Percentiles rank a stretch among this genome's conserved stretches.
These are phyloP conservation scores for Struthio camelus DNA, from an alignment of 2,113 vertebrate genomes.

Conservation along the genomic window DNA sequence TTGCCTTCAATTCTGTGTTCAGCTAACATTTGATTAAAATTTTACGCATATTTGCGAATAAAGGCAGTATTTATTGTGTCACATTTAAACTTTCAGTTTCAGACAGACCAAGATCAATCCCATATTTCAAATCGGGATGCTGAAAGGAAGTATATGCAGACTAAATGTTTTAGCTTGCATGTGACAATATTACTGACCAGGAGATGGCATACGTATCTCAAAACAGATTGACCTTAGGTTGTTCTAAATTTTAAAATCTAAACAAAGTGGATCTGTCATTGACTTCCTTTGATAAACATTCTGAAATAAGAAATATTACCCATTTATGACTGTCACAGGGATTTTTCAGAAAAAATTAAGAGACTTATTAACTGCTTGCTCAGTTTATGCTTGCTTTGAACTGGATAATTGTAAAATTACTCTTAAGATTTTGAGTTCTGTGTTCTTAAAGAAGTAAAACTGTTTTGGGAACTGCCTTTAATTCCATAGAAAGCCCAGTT, in stretches of 20 bases:
- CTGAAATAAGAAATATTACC: not conserved
- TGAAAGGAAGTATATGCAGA: not conserved
- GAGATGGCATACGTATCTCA: not conserved
- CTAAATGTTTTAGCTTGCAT: not conserved
- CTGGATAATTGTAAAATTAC: not conserved
- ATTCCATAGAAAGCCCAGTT: not conserved
- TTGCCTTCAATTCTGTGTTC: not conserved
- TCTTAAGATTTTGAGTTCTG: not conserved
- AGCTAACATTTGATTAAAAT: not conserved
- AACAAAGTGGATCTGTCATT: not conserved
- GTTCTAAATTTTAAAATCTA: not conserved
- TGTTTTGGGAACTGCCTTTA: not conserved
- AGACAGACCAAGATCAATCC: not conserved
- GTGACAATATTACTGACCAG: not conserved
- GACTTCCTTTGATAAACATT: not conserved
- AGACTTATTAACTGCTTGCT: not conserved
- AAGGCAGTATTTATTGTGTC: not conserved
- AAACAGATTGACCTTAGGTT: not conserved
- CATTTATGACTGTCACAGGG: not conserved
- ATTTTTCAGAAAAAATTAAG: not conserved
- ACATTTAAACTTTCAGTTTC: not conserved
- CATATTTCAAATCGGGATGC: not conserved
- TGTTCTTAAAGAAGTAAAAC: not conserved
- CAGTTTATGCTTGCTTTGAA: not conserved
- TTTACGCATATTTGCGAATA: not conserved